Base-by-base conservation (phyloP, 2,888 invertebrate species). In the Dasysyrphus albostriatus region DNA sequence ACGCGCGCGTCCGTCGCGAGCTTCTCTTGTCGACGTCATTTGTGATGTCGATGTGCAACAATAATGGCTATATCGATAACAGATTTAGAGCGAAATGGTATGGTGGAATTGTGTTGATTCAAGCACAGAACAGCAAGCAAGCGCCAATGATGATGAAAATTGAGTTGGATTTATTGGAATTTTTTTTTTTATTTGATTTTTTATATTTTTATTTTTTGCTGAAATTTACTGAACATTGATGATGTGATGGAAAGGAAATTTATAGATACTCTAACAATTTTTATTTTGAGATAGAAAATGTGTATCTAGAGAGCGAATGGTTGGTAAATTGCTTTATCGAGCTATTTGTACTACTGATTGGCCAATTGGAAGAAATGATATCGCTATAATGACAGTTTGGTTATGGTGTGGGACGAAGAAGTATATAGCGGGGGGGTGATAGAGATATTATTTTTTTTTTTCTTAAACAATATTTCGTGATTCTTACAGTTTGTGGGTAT, bases 401-500 rank as follows among this genome's bases (percentile, higher is more conserved):
- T 47, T 47, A 24, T 16, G 5, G 8, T 24, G 9, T 5, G 32
- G 54, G 54, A 54, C 65, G n/a, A 47, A 42, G 42, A n/a, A 14
- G 39, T 5, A 12, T 10, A 8, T 10, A 12, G 5, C 8, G 9
- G 16, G 10, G 14, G 47, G 5, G 47, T 74, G 51, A 37, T 29
- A 74, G 69, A 70, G 61, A 69, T 73, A 81, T 81, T 69, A 37
- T 16, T 39, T 32, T 51, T 51, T 51, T 51, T 37, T 85, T 77
- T 77, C 81, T 81, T 85, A 85, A 85, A 69, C 61, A 74, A 74
- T 65, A 82, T 85, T 82, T 85, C 81, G 73, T 85, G 81, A 74
- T 82, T 85, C 85, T 85, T 85, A 85, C 85, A 82, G 85, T 85
- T 85, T 85, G 85, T 77, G 81, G 85, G 49, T 85, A 85, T 85